Evolutionary conservation across 2,113 vertebrate genomes (phyloP), one percentile per base, ranked within the genome.

Genomic region (Dasypus novemcinctus): DNA sequence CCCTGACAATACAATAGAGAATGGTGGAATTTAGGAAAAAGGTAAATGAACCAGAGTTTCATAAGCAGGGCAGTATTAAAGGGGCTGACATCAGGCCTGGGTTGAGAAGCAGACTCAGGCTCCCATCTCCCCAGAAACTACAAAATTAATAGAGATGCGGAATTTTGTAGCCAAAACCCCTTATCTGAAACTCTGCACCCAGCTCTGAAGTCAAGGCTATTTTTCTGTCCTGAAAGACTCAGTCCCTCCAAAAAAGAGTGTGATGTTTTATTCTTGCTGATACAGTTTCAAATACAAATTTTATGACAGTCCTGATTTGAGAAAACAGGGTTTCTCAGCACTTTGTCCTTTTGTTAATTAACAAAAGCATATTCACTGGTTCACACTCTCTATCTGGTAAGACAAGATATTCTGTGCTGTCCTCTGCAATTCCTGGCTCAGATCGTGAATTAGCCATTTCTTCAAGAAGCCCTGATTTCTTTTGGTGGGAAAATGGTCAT

Each of bases 261-360:
- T 43, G n/a, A 27, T 25, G 2, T 52, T 96, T 27, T 33, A 5
- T 27, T 38, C 89, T 38, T 75, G 68, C 33, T 23, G 36, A 57
- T 61, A 78, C 1, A 25, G 49, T 57, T 93, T 82, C 68, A 93
- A 63, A 64, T 93, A 93, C 90, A 78, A 93, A 82, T 90, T 68
- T 68, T 87, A 86, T 11, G 3, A 72, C 13, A 9, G n/a, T 69
- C n/a, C 4, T 31, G 38, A 46, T 72, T 46, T 29, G 43, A 81
- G 13, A 59, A 66, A 43, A 29, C 13, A 36, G n/a, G 23, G 17
- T 66, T 86, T 43, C 64, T 74, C 66, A 46, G 49, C 46, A 14
- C 38, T 81, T 68, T 46, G 59, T 54, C 68, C n/a, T 84, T 86
- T 75, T 46, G n/a, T 69, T 41, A 63, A 36, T 46, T 69, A 38